Evolutionary conservation across 2,797 vertebrate species (phyloP).

Genomic region (Cuculus canorus): DNA sequence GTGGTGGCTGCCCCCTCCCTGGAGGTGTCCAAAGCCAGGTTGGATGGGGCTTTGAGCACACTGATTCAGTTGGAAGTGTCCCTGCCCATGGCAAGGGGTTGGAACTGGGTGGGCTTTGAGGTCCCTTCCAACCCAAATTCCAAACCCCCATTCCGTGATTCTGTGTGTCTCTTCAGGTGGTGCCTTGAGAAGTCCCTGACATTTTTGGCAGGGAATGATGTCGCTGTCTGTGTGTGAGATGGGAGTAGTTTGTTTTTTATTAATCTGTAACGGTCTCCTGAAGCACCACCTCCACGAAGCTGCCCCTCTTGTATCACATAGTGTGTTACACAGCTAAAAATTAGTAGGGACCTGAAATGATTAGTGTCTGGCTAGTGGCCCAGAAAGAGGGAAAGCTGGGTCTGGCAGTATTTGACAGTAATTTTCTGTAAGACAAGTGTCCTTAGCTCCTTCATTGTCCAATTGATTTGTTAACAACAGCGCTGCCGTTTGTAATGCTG

Average conservation of each 20-base stretch:
- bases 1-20: too few species aligned
- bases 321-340: slow-evolving; percentile 49
- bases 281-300: background rate
- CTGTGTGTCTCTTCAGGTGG: background rate
- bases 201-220: background rate
- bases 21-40: too few species aligned
- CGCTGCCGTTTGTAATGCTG: slow-evolving; percentile 7
- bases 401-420: slow-evolving; percentile 55
- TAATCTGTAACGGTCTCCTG: background rate
- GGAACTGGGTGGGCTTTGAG: too few species aligned
- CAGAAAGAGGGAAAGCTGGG: slow-evolving; percentile 53
- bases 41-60: too few species aligned
- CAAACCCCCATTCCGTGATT: too few species aligned
- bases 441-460: slow-evolving; percentile 64
- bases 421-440: slow-evolving; percentile 70
- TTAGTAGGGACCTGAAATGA: slow-evolving; percentile 64
- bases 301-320: background rate
- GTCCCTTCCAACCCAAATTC: too few species aligned
- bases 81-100: too few species aligned
- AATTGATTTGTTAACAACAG: slow-evolving; percentile 50
- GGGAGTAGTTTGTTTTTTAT: background rate
- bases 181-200: background rate
- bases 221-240: background rate
- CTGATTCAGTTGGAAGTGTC: too few species aligned
- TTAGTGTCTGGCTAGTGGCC: slow-evolving; percentile 70